Evolutionary conservation across 2,888 invertebrate species (phyloP).

Genomic region (Phyllotreta cruciferae): DNA sequence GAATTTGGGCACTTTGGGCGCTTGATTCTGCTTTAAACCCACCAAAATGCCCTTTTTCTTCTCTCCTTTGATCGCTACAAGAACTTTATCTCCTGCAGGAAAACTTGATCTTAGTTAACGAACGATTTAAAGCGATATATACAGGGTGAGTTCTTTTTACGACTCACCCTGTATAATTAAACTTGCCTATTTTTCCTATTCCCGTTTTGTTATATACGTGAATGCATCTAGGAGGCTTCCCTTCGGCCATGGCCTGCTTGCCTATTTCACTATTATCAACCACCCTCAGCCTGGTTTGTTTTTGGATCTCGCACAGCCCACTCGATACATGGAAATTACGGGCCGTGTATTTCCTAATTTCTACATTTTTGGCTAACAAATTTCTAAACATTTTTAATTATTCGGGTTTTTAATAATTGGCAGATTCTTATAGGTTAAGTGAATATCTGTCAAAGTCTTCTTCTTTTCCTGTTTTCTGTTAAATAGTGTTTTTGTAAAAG

Average conservation of each 20-base stretch:
- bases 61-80: conserved; percentile 93
- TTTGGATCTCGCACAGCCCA: conserved; percentile 67
- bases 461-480: no score
- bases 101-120: background rate
- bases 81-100: conserved; percentile 78
- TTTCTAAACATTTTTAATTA: conserved; percentile 27
- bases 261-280: conserved; percentile 98
- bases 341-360: background rate
- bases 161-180: background rate
- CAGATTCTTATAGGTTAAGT: background rate
- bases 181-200: conserved; percentile 68
- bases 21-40: conserved; percentile 85
- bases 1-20: conserved; percentile 83
- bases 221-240: conserved; percentile 91
- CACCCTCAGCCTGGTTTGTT: conserved; percentile 81
- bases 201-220: conserved; percentile 88
- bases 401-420: background rate
- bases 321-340: conserved; percentile 29
- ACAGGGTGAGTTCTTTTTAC: no score
- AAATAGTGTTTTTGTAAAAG: no score
- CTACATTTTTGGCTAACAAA: conserved; percentile 5
- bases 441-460: no score
- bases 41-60: conserved; percentile 93
- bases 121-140: conserved; percentile 1
- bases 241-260: conserved; percentile 92